phyloP scores from a whole-genome alignment of 1,140 invertebrate genomes.

The Brachionus sp. region DNA sequence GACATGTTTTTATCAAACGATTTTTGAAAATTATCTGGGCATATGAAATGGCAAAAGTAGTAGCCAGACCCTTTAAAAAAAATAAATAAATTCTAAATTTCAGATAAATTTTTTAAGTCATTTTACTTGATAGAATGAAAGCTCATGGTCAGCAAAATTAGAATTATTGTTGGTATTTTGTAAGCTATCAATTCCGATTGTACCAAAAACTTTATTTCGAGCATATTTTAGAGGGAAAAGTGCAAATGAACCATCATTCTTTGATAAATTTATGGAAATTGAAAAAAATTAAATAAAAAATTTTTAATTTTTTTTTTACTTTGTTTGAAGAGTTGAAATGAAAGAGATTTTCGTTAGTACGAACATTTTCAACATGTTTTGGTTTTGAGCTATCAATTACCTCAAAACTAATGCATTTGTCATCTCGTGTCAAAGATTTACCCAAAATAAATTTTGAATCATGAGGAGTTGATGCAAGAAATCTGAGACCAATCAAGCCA shows the following conservation, averaged over 20 bases:
- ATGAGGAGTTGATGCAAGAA: conserved; percentile 56
- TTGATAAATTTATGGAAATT: not conserved
- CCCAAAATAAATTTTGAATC: conserved; percentile 56
- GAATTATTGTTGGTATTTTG: conserved; percentile 53
- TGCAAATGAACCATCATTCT: conserved; percentile 9
- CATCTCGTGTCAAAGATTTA: conserved; percentile 52
- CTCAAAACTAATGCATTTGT: conserved; percentile 52
- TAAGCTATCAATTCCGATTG: conserved; percentile 57
- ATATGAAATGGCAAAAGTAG: conserved; percentile 15
- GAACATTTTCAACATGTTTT: conserved; percentile 57
- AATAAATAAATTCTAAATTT: not conserved
- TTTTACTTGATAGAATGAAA: conserved; percentile 59
- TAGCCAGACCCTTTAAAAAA: not conserved
- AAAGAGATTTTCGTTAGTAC: conserved; percentile 56
- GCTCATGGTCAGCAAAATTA: conserved; percentile 59
- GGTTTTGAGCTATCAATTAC: conserved; percentile 56
- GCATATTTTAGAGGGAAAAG: conserved; percentile 53
- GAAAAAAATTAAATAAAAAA: not conserved
- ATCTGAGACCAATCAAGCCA: conserved; percentile 51
- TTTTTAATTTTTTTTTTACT: too few relatives aligned
- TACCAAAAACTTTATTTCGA: conserved; percentile 57
- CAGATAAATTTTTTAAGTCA: not conserved
- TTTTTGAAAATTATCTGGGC: conserved; percentile 39
- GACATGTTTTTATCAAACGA: conserved; percentile 26
- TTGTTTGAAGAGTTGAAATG: conserved; percentile 56